Conservation (phyloP, 2,797 vertebrate species). For the Varecia variegata region DNA sequence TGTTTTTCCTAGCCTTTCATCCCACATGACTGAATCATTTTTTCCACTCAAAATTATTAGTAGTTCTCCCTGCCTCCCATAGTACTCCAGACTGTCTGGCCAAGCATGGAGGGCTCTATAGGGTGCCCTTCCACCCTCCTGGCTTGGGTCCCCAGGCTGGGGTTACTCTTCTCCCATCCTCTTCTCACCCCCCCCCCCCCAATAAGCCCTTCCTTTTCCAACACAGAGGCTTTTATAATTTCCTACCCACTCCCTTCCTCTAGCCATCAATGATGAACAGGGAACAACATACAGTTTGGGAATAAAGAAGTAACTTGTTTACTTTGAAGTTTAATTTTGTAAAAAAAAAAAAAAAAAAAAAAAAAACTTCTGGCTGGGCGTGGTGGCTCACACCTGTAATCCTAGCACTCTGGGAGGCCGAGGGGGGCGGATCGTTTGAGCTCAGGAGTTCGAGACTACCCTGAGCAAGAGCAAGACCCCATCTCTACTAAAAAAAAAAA, state of each 20-base stretch:
- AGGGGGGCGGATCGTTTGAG: too few species aligned
- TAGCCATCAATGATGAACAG: background rate
- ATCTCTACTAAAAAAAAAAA: too few species aligned
- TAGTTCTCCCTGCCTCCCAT: background rate
- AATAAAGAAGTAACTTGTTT: background rate
- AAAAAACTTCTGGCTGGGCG: background rate
- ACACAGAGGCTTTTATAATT: background rate
- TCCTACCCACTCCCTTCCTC: background rate
- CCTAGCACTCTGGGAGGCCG: too few species aligned
- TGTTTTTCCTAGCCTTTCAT: background rate
- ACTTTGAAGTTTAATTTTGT: background rate
- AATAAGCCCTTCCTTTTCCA: background rate
- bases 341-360: background rate
- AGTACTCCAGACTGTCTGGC: background rate
- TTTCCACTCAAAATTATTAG: background rate
- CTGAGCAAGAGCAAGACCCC: too few species aligned
- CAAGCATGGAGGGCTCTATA: background rate
- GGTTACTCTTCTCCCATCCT: background rate
- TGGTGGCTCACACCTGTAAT: too few species aligned
- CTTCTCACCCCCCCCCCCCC: too few species aligned
- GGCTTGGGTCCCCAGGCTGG: background rate
- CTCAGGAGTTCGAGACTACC: too few species aligned
- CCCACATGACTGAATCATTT: background rate
- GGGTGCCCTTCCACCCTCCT: fast-evolving
- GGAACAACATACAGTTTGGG: background rate